Evolutionary conservation across 2,113 vertebrate genomes (phyloP), one percentile per base, ranked within the genome.

Genomic region (Numenius arquata): DNA sequence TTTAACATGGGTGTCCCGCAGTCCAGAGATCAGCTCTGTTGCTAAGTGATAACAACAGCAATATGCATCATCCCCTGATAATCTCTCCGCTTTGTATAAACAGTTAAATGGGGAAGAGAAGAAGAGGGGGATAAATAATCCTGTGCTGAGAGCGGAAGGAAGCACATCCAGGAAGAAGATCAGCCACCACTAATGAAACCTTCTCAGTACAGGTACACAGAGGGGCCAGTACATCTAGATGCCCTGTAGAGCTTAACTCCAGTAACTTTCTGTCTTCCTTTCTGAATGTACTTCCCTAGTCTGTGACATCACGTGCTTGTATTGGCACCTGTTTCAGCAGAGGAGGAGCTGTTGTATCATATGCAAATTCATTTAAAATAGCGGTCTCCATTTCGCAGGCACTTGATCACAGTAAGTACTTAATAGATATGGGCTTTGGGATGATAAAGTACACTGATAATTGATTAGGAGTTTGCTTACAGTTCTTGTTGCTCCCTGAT

Each of bases 161-260:
- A 75, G 29, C 9, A 45, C 21, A 34, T 48, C 7, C 6, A 41
- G 41, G 40, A 80, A 56, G 36, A 38, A 43, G 61, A 53, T 0
- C 43, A 50, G 27, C 36, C 29, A 55, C 22, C 30, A 8, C 21
- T 36, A 50, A 47, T 32, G 11, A 48, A 66, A 34, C 14, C 43
- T 36, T 91, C 3, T 0, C 19, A 15, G 25, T 1, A 6, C 34
- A 43, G 14, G 32, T 27, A 32, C 50, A 55, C 0, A 4, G 45
- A 86, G 84, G 15, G 74, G 40, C 13, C 18, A 20, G 36, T 16
- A 29, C 17, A 34, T 61, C 63, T 63, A 45, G 15, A 32, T 47
- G 29, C 50, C 21, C 26, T 68, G 34, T 4, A 72, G 30, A 82
- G 40, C 20, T 76, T 52, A 2, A 16, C 21, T n/a, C 32, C 25